phyloP scores from a whole-genome alignment of 2,797 vertebrate genomes.

The Acropternis orthonyx region DNA sequence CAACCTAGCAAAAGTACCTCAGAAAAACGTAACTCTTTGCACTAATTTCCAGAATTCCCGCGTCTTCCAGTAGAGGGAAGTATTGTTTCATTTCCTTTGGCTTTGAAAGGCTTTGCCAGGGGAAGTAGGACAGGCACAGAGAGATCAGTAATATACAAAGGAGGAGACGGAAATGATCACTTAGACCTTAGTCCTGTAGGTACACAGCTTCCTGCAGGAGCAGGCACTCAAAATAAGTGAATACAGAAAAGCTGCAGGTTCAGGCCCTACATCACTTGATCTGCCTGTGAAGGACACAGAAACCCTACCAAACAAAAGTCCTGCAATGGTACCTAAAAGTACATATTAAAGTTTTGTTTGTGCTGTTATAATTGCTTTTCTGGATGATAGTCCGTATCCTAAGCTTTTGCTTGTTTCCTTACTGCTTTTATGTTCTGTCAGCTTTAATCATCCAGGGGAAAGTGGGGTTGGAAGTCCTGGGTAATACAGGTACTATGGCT shows the following conservation, averaged over 20 bases:
- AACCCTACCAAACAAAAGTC: background rate
- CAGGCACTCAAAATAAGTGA: background rate
- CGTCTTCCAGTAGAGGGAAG: conserved; percentile 67
- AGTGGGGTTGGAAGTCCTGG: background rate
- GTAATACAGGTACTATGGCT: background rate
- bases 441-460: background rate
- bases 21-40: background rate
- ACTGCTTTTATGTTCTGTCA: background rate
- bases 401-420: background rate
- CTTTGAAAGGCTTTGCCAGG: background rate
- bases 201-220: background rate
- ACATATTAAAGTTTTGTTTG: background rate
- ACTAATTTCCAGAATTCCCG: background rate
- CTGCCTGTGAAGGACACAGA: background rate
- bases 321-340: background rate
- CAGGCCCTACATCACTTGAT: background rate
- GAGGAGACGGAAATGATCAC: background rate
- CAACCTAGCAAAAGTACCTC: background rate
- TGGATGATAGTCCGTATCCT: background rate
- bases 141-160: background rate
- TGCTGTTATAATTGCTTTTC: background rate
- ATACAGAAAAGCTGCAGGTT: background rate
- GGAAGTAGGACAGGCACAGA: background rate
- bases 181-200: background rate
- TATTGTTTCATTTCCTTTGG: conserved; percentile 54